Conservation (phyloP, 1,140 invertebrate genomes). For the Lucilia cuprina region DNA sequence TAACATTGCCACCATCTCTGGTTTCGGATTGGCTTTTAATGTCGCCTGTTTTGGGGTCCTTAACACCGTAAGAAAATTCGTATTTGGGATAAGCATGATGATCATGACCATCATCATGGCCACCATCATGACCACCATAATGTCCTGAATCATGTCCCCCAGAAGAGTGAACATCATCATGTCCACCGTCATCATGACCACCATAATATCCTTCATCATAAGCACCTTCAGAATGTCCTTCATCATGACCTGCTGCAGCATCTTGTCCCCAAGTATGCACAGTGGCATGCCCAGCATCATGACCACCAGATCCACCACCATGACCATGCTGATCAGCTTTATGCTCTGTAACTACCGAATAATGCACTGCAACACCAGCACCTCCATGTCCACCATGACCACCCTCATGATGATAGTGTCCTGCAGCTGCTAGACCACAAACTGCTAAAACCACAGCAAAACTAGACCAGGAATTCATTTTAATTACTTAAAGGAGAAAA, state of each 20-base stretch:
- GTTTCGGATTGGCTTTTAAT: slow-evolving; percentile 8
- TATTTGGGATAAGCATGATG: slow-evolving; percentile 20
- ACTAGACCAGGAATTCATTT: not conserved
- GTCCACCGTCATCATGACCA: too few species aligned
- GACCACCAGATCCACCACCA: too few species aligned
- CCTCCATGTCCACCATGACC: not conserved
- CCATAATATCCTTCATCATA: not conserved
- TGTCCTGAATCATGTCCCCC: not conserved
- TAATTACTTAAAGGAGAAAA: too few species aligned
- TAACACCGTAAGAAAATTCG: slow-evolving; percentile 26
- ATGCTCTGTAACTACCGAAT: not conserved
- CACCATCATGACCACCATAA: slow-evolving; percentile 54
- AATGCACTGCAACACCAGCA: not conserved
- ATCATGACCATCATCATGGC: slow-evolving; percentile 52
- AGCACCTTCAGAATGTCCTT: too few species aligned
- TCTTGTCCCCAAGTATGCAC: too few species aligned
- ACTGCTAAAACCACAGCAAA: not conserved
- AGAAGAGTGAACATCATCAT: too few species aligned
- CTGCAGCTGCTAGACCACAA: not conserved
- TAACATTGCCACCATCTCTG: slow-evolving; percentile 23
- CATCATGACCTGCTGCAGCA: too few species aligned
- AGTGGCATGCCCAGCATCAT: too few species aligned
- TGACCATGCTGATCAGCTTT: not conserved
- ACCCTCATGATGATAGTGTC: not conserved
- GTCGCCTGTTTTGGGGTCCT: slow-evolving; percentile 1